phyloP scores from a whole-genome alignment of 2,888 invertebrate genomes.

The Tanytarsus gracilentus region DNA sequence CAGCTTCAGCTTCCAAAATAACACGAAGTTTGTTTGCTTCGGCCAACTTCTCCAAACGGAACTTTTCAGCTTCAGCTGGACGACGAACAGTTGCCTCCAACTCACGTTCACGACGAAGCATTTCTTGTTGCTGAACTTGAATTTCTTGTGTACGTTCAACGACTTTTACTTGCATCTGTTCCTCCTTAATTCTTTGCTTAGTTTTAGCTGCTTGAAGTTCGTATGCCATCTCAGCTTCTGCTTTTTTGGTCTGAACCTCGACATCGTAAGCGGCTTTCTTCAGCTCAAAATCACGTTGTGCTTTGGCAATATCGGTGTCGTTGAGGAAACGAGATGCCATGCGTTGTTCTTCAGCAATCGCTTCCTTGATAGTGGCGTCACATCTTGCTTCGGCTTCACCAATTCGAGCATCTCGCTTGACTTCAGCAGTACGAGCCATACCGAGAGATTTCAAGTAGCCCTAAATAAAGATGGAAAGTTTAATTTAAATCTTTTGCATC shows the following conservation, averaged over 20 bases:
- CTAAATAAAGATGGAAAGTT: constrained; percentile 32
- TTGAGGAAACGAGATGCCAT: constrained; percentile 91
- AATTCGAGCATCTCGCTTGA: constrained; percentile 90
- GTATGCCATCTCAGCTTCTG: constrained; percentile 89
- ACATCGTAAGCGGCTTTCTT: constrained; percentile 96
- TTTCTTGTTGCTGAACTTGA: constrained; percentile 92
- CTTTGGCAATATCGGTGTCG: constrained; percentile 95
- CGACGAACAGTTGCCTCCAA: constrained; percentile 86
- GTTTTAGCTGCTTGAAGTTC: constrained; percentile 92
- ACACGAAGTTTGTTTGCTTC: constrained; percentile 83
- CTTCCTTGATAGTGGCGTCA: constrained; percentile 80
- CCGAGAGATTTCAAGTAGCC: constrained; percentile 84
- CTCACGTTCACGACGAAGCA: constrained; percentile 81
- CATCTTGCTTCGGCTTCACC: constrained; percentile 93
- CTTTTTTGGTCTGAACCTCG: constrained; percentile 82
- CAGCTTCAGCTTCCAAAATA: constrained; percentile 92
- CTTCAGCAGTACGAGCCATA: constrained; percentile 90
- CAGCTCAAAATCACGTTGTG: constrained; percentile 90
- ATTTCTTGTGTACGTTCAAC: constrained; percentile 90
- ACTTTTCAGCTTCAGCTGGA: constrained; percentile 94
- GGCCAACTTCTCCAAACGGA: constrained; percentile 80
- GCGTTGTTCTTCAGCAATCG: constrained; percentile 90
- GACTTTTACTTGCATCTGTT: constrained; percentile 93
- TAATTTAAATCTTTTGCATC: neutral
- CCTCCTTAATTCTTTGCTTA: constrained; percentile 90